These are phyloP conservation scores for Pitta sordida DNA, from an alignment of 2,113 vertebrate species.

Conservation along the genomic window DNA sequence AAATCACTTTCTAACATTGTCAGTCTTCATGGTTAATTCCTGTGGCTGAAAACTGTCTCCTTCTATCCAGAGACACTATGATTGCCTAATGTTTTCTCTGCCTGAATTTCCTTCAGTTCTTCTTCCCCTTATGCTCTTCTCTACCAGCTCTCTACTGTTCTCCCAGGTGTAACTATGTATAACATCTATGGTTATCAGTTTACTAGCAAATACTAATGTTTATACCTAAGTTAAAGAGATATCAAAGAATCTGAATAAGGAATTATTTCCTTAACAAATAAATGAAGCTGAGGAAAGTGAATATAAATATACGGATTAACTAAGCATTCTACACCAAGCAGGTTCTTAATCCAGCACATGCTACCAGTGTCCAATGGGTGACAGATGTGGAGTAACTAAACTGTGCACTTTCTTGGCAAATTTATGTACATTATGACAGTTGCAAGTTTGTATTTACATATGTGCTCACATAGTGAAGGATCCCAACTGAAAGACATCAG, in stretches of 20 bases:
- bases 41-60: background rate
- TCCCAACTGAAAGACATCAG: background rate
- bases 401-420: background rate
- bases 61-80: background rate
- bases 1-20: background rate
- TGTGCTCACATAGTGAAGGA: background rate
- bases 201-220: background rate
- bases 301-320: background rate
- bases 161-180: background rate
- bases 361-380: background rate
- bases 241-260: background rate
- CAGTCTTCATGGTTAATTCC: background rate
- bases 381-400: background rate
- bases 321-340: background rate
- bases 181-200: background rate
- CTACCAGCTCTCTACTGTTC: background rate
- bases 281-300: background rate
- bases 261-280: conserved; percentile 1
- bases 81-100: background rate
- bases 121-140: background rate
- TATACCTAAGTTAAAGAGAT: background rate
- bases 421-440: background rate
- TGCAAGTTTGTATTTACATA: background rate
- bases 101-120: background rate
- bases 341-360: background rate